A percentile compares a stretch with the other conserved stretches of the same genome.
These are phyloP conservation scores for Laupala kohalensis DNA, from an alignment of 1,140 invertebrate genomes.

Conservation along the genomic window DNA sequence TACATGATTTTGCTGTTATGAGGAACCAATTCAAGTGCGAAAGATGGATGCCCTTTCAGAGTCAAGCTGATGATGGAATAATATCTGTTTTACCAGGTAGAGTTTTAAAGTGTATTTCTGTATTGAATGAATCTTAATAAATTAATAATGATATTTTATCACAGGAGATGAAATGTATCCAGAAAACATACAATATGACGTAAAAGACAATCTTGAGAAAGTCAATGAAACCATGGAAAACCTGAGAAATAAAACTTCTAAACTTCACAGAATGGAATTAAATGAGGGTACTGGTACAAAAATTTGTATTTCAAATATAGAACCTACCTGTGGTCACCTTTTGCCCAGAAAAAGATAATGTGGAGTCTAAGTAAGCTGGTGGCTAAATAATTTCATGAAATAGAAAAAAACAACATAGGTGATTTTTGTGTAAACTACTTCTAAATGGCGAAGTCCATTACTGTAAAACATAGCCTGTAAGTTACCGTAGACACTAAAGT, in stretches of 20 bases:
- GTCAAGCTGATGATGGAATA: constrained; percentile 27
- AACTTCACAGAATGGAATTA: not conserved
- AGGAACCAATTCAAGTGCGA: constrained; percentile 14
- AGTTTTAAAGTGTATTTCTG: not conserved
- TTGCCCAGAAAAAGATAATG: no score
- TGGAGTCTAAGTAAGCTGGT: no score
- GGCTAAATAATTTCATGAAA: no score
- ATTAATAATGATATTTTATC: not conserved
- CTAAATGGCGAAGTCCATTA: no score
- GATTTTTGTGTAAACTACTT: no score
- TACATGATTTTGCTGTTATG: constrained; percentile 4
- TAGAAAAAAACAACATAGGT: no score
- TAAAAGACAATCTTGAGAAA: not conserved
- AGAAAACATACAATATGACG: not conserved
- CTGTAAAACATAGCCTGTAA: no score
- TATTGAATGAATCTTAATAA: not conserved
- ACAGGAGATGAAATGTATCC: not conserved
- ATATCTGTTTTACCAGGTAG: constrained; percentile 31
- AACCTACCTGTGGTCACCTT: not conserved
- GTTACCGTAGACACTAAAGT: no score
- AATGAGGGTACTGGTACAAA: not conserved
- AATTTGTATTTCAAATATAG: not conserved
- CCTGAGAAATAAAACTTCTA: not conserved
- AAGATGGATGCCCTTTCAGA: constrained; percentile 29
- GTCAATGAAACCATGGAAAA: not conserved